These are phyloP conservation scores for Rhagophthalmus giganteus DNA, from an alignment of 2,888 invertebrate species.

Conservation along the genomic window DNA sequence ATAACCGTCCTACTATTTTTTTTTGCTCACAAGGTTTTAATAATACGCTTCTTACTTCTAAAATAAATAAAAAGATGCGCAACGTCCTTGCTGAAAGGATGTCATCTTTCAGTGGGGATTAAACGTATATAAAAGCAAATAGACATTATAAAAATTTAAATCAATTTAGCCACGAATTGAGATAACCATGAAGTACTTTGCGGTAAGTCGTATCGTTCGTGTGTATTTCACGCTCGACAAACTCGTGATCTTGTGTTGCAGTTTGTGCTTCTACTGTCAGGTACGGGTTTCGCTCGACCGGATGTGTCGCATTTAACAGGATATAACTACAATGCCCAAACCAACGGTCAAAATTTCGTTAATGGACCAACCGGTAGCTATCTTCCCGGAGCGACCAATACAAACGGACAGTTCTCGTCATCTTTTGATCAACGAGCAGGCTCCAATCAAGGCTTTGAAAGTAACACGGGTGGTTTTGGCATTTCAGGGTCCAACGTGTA, in stretches of 20 bases:
- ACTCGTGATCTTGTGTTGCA: too few species aligned
- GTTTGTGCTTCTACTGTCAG: not conserved
- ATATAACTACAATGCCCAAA: not conserved
- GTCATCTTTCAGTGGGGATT: not conserved
- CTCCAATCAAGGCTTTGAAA: too few species aligned
- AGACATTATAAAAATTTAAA: too few species aligned
- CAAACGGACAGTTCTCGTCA: not conserved
- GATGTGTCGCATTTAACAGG: not conserved
- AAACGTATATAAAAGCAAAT: not conserved
- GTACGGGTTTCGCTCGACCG: not conserved
- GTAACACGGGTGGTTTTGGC: too few species aligned
- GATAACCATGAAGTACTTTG: not conserved
- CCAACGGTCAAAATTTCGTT: not conserved
- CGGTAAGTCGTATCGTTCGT: not conserved
- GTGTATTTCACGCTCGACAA: too few species aligned
- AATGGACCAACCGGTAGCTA: conserved; percentile 30
- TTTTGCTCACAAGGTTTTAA: not conserved
- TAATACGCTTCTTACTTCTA: not conserved
- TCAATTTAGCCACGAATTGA: too few species aligned
- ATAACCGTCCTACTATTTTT: not conserved
- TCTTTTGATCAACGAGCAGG: not conserved
- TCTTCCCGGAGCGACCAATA: conserved; percentile 16
- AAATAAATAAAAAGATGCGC: not conserved
- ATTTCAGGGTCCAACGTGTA: not conserved
- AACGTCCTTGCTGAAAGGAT: not conserved